A percentile compares a stretch with the other conserved stretches of the same genome.
These are phyloP conservation scores for Pygmarrhopalites habei DNA, from an alignment of 1,140 invertebrate species.

Conservation along the genomic window DNA sequence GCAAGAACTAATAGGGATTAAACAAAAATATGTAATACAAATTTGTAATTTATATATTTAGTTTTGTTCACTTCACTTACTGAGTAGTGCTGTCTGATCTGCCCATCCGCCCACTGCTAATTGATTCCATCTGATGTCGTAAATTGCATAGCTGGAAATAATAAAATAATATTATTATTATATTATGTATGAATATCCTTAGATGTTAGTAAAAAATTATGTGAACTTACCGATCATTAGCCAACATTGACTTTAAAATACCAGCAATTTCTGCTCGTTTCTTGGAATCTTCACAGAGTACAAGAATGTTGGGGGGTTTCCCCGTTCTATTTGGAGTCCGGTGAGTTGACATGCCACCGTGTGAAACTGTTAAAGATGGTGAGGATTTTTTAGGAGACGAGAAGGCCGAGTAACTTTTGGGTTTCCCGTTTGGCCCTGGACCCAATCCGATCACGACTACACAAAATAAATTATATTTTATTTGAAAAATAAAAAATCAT, in stretches of 20 bases:
- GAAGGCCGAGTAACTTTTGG: conserved; percentile 6
- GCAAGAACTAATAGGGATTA: no score
- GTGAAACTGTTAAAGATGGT: neutral
- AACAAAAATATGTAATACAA: no score
- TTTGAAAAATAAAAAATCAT: no score
- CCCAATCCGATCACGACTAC: neutral
- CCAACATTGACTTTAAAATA: conserved; percentile 28
- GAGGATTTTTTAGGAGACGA: conserved; percentile 13
- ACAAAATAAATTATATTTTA: no score
- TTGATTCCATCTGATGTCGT: conserved; percentile 39
- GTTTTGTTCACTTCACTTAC: no score
- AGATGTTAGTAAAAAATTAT: neutral
- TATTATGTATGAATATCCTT: neutral
- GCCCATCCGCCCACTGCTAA: conserved; percentile 34
- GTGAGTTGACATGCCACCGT: neutral
- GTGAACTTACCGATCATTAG: conserved; percentile 23
- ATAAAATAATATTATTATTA: no score
- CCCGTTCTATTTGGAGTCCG: conserved; percentile 32
- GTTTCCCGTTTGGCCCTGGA: neutral
- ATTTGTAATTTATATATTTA: no score
- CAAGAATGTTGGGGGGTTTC: conserved; percentile 37
- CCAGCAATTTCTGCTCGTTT: conserved; percentile 17
- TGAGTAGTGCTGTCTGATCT: conserved; percentile 35
- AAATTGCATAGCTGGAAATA: conserved; percentile 31
- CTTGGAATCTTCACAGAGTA: conserved; percentile 28